Evolutionary conservation across 2,888 invertebrate species (phyloP).

Genomic region (Himalopsyche kuldschensis): DNA sequence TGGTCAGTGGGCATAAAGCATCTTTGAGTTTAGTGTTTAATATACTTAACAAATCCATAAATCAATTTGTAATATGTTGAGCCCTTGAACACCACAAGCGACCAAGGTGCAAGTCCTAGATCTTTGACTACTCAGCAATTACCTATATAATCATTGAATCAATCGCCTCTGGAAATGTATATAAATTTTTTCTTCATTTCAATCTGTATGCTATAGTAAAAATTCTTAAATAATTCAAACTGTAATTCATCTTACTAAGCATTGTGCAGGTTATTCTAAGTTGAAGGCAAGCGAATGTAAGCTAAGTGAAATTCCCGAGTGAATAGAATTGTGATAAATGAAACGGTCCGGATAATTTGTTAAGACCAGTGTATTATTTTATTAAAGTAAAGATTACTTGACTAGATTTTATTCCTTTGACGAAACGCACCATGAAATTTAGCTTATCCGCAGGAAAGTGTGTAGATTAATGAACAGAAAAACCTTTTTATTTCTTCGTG

Average conservation of each 20-base stretch:
- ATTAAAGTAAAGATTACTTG: constrained; percentile 10
- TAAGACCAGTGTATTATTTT: constrained; percentile 34
- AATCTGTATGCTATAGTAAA: too few species aligned
- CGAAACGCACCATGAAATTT: constrained; percentile 8
- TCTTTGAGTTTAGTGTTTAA: too few species aligned
- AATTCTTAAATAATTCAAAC: too few species aligned
- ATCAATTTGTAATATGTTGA: too few species aligned
- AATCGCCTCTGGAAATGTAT: too few species aligned
- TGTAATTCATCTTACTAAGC: neutral
- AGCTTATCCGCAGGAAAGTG: constrained; percentile 11
- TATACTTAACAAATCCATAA: too few species aligned
- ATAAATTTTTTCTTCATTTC: too few species aligned
- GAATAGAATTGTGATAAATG: constrained; percentile 34
- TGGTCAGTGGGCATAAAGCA: too few species aligned
- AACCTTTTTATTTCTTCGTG: constrained; percentile 6
- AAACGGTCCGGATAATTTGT: constrained; percentile 28
- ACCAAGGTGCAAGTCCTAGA: too few species aligned
- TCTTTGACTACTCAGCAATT: too few species aligned
- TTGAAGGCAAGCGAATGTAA: neutral
- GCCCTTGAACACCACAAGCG: too few species aligned
- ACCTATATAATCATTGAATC: too few species aligned
- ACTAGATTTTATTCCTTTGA: constrained; percentile 4
- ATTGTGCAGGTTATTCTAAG: neutral
- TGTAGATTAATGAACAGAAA: constrained; percentile 1
- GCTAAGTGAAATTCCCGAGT: constrained; percentile 18